Evolutionary conservation across 2,797 vertebrate genomes (phyloP), one percentile per base, ranked within the genome.

Genomic region (Oryzias sinensis): DNA sequence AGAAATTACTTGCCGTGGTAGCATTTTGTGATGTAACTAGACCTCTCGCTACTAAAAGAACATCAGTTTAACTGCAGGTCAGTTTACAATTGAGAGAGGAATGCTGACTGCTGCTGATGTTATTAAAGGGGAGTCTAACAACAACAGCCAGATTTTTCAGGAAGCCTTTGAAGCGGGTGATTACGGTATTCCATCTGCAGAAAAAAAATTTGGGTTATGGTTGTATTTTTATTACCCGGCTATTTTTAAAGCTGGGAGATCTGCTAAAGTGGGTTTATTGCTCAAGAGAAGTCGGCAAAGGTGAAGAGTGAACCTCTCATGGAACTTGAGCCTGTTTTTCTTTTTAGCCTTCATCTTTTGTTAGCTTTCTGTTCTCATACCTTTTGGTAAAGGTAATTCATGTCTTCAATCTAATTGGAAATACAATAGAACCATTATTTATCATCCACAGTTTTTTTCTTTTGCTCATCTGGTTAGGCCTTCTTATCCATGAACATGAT

Each of bases 201-300:
- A 60, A 72, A 70, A 57, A 53, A 5, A 65, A 75, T 56, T 70
- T 65, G 66, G 53, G 72, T 72, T 33, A 40, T 40, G 60, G 58
- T 61, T 60, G 59, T 82, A 52, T 80, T 65, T 86, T 85, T 88
- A 77, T 77, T 81, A 68, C 73, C 14, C 3, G 0, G 60, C 77
- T 91, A 86, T 87, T 90, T 90, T 88, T 87, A 87, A 85, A 70
- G 47, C 55, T 14, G 33, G 56, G 46, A 59, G 75, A 83, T 83
- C 63, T 72, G 67, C 78, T 77, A 65, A 79, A 81, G 76, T 66
- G 56, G 74, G 60, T 85, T 80, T 65, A 80, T 68, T 69, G 66
- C 70, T 59, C 24, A 71, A 73, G 59, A 79, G 65, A 85, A 77
- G 52, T 64, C 59, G 74, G 64, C 55, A 43, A 48, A 49, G 62